Evolutionary conservation across 2,113 vertebrate species (phyloP), one percentile per base, ranked within the genome.

Genomic region (Poeciliopsis occidentalis): DNA sequence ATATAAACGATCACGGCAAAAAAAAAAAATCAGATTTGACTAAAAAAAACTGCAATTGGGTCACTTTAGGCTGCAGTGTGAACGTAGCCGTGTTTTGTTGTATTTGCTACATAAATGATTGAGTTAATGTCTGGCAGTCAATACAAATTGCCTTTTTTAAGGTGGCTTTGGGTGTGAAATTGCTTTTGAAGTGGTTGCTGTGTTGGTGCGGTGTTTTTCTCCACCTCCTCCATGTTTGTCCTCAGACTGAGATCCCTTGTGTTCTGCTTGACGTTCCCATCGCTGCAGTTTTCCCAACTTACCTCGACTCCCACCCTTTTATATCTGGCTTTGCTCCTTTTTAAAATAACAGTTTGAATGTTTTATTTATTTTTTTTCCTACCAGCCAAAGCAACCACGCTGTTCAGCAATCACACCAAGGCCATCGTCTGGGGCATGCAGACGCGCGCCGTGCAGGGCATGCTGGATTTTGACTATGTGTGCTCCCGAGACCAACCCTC

Each of bases 371-470:
- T 39, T 5, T 44, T 70, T 17, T 0, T 71, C 65, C 26, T 32
- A 54, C 29, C 72, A 91, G 91, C 89, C 67, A 99, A 98, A 94
- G 96, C 95, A 39, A 94, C 96, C 11, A 95, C 96, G 0, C 95
- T 99, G 65, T 98, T 99, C 95, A 97, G 96, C 88, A 88, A 93
- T 41, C 94, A 97, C 73, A 98, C 97, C 69, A 99, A 99, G 85
- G 90, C 97, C 1, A 96, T 99, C 0, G 95, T 99, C 3, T 99
- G 98, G 98, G 98, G 98, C n/a, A 99, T 99, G 98, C 98, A 99
- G 95, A 99, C 98, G 0, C 94, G 98, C 15, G 98, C 98, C 0
- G 98, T 99, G 78, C 98, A 99, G 69, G 98, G 98, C 77, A 99
- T 99, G 98, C 82, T 99, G 92, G 98, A 99, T 87, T 99, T 99